These are phyloP conservation scores for Aphelocoma californica DNA, from an alignment of 2,797 vertebrate genomes.

Conservation along the genomic window DNA sequence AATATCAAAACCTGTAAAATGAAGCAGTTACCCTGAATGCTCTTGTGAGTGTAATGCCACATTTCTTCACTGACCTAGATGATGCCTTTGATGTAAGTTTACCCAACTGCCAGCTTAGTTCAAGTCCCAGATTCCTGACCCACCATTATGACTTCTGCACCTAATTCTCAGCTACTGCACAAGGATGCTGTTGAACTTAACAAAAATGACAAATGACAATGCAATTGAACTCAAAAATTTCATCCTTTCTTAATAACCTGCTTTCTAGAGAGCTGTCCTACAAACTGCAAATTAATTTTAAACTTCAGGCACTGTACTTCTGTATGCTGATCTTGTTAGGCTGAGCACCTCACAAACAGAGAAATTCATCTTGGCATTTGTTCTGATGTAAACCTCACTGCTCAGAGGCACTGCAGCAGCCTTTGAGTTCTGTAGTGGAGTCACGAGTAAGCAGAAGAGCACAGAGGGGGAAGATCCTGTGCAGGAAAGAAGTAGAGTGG, in stretches of 20 bases:
- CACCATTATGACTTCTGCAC: neutral
- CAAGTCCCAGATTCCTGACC: neutral
- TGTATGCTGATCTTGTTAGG: neutral
- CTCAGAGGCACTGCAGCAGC: neutral
- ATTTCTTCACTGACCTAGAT: neutral
- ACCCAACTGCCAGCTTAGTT: neutral
- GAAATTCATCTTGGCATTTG: neutral
- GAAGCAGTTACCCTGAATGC: neutral
- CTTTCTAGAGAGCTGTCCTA: neutral
- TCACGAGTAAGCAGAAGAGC: neutral
- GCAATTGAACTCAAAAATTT: constrained; percentile 8
- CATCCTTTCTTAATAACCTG: neutral
- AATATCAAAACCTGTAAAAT: neutral
- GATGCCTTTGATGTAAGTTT: neutral
- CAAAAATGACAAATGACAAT: neutral
- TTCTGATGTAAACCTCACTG: neutral
- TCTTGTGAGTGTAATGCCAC: neutral
- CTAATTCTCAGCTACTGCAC: neutral
- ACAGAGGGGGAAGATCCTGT: neutral
- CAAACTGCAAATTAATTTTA: neutral
- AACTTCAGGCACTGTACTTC: neutral
- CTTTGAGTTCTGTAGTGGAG: neutral
- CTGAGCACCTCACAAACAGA: neutral
- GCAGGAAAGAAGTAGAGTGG: neutral
- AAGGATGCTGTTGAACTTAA: neutral